These are phyloP conservation scores for Stegodyphus mimosarum DNA, from an alignment of 1,140 invertebrate species.

Conservation along the genomic window DNA sequence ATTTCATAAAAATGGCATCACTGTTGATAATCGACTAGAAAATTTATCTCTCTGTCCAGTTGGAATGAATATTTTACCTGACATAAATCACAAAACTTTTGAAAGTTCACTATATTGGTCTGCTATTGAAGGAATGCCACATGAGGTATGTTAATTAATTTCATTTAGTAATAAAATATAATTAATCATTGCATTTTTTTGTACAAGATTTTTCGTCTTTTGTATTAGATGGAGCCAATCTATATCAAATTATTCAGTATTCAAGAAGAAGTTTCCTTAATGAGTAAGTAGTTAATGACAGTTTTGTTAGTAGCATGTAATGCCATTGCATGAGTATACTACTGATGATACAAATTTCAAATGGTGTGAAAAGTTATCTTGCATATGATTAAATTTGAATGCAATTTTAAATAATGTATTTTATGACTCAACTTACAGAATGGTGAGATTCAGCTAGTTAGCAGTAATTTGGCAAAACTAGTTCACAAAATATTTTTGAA, in stretches of 20 bases:
- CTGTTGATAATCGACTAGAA: constrained; percentile 72
- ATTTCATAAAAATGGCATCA: constrained; percentile 70
- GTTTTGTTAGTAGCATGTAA: no score
- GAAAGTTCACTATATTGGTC: constrained; percentile 72
- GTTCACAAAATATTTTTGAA: no score
- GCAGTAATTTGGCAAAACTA: no score
- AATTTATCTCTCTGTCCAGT: constrained; percentile 65
- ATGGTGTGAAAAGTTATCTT: no score
- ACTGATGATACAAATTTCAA: no score
- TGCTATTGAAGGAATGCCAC: constrained; percentile 37
- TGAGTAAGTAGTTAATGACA: background rate
- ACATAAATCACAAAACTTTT: constrained; percentile 61
- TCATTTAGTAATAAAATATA: no score
- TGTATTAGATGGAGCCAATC: background rate
- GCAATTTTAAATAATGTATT: no score
- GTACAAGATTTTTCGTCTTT: background rate
- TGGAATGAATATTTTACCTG: constrained; percentile 26
- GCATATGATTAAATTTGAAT: no score
- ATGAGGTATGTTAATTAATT: constrained; percentile 5
- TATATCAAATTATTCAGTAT: background rate
- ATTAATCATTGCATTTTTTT: no score
- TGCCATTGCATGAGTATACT: no score
- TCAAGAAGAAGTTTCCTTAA: background rate
- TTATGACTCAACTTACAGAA: no score
- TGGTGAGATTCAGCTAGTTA: no score